Conservation (phyloP, 1,140 invertebrate species). For the Drosophila cardini region DNA sequence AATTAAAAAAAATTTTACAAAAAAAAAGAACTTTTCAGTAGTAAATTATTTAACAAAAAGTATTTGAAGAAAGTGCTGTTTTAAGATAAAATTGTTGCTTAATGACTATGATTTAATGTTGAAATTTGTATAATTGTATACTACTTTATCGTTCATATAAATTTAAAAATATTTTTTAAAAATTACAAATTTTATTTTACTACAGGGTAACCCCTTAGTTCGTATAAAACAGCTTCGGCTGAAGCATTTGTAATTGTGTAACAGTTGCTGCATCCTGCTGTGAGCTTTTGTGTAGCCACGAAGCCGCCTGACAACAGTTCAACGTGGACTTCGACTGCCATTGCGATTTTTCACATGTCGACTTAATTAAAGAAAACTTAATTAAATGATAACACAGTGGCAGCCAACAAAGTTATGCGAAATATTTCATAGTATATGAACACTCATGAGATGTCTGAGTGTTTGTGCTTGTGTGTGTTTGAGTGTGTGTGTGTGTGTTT, state of each 20-base stretch:
- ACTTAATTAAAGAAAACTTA: constrained; percentile 82
- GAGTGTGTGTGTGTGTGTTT: constrained; percentile 15
- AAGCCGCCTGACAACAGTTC: constrained; percentile 30
- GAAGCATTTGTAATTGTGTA: constrained; percentile 31
- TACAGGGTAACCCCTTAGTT: not conserved
- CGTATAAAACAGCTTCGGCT: not conserved
- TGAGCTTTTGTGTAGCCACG: constrained; percentile 41
- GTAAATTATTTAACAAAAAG: too few species aligned
- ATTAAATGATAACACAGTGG: constrained; percentile 78
- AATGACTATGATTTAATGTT: too few species aligned
- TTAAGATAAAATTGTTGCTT: too few species aligned
- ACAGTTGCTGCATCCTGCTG: constrained; percentile 65
- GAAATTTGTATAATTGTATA: too few species aligned
- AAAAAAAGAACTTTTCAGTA: too few species aligned
- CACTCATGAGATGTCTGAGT: not conserved
- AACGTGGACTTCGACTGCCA: constrained; percentile 23
- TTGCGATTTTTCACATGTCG: constrained; percentile 59
- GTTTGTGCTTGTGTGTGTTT: constrained; percentile 4
- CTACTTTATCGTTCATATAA: too few species aligned
- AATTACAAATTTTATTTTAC: too few species aligned
- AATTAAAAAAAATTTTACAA: too few species aligned
- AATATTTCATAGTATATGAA: constrained; percentile 51
- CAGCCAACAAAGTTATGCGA: constrained; percentile 71
- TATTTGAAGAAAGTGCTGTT: too few species aligned
- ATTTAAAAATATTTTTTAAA: too few species aligned